Base-by-base conservation (phyloP, 2,888 invertebrate genomes). In the Spilarctia lutea region DNA sequence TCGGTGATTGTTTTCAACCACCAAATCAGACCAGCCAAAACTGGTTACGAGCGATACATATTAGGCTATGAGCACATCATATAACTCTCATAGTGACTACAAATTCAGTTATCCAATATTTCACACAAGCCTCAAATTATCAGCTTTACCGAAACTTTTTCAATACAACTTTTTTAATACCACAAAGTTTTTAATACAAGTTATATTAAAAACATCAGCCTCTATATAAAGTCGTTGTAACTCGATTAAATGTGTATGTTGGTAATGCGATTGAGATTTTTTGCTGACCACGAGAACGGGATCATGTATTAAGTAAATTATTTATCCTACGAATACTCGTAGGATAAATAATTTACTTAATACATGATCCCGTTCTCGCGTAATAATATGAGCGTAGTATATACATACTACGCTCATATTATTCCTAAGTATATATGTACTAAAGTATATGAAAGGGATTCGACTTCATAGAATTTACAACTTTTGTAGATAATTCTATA, bases 211-310 rank as follows among this genome's bases (percentile, higher is more conserved):
- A 39, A 30, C 10, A 20, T 24, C 42, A 56, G 11, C 30, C 60
- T 63, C 30, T 71, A 42, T 16, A 63, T 65, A 66, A 63, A 30
- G 42, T 13, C 3, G 20, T 13, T n/a, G 45, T 71, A 71, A 71
- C 48, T 48, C 45, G 65, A 65, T 71, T 71, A 63, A 56, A 56
- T 30, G 42, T 48, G 27, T 65, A 13, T 24, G 63, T 48, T 18
- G n/a, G 18, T 71, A 65, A 71, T 71, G 65, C 48, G 71, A 65
- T 65, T 65, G 71, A 63, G 71, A 63, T 71, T 71, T 63, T 63
- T 27, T 63, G 71, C 63, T 71, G 71, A 71, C 60, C 13, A 30
- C 27, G 24, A 27, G 42, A 71, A 42, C 45, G 42, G 42, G 63
- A 42, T 71, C 39, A 35, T 27, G 69, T 33, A 69, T 35, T 69